Percentiles rank a stretch among this genome's conserved stretches.
Evolutionary conservation across 2,797 vertebrate genomes (phyloP).

Genomic region (Aselliscus stoliczkanus): DNA sequence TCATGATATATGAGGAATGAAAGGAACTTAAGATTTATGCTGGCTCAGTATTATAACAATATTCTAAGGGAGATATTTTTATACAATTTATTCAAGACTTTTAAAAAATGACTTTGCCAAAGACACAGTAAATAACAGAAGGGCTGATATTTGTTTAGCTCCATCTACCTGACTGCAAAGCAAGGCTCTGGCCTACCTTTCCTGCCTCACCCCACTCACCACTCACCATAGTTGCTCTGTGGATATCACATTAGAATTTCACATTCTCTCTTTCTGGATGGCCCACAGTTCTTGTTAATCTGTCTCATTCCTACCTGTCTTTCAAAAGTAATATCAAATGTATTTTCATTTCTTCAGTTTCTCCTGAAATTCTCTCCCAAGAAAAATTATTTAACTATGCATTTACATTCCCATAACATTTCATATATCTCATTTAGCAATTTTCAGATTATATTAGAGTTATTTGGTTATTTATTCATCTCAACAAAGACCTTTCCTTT

Average conservation of each 20-base stretch:
- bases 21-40: background rate
- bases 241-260: background rate
- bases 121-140: background rate
- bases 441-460: background rate
- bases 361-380: background rate
- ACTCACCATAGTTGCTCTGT: accelerated
- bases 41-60: background rate
- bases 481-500: background rate
- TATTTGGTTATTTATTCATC: background rate
- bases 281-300: background rate
- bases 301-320: background rate
- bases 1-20: background rate
- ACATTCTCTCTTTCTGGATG: background rate
- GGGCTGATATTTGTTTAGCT: background rate
- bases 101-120: background rate
- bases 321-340: background rate
- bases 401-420: background rate
- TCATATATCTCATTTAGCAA: background rate
- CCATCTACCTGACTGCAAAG: background rate
- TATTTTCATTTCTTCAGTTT: background rate
- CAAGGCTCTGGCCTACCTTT: background rate
- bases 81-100: background rate
- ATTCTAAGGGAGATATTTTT: background rate
- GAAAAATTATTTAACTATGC: background rate
- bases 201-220: background rate